These are phyloP conservation scores for Sebastes dallii DNA, from an alignment of 2,797 vertebrate species.

Conservation along the genomic window DNA sequence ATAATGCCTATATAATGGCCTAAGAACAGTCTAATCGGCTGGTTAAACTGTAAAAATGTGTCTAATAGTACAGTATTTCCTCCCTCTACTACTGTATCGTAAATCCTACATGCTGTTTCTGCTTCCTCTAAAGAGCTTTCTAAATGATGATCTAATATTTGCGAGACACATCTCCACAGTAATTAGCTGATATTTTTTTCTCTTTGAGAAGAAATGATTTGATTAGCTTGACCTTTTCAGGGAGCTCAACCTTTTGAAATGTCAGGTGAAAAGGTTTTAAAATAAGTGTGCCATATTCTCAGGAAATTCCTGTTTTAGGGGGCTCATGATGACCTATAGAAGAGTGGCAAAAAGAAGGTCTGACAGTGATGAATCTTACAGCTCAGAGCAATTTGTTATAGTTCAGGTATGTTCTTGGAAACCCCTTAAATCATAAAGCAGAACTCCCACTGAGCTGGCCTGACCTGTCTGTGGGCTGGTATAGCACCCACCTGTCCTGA, in stretches of 20 bases:
- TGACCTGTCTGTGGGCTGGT: conserved; percentile 26
- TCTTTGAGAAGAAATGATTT: conserved; percentile 71
- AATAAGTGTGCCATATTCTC: conserved; percentile 71
- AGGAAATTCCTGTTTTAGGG: conserved; percentile 64
- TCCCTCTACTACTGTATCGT: background rate
- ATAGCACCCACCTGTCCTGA: conserved; percentile 10
- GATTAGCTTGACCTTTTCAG: conserved; percentile 80
- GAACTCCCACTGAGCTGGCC: conserved; percentile 23
- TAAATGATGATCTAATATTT: conserved; percentile 59
- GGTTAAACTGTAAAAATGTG: background rate
- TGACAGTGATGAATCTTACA: conserved; percentile 75
- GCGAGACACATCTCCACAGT: conserved; percentile 44
- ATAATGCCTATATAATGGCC: too few species aligned
- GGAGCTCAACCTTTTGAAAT: conserved; percentile 83
- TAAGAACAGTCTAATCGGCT: too few species aligned
- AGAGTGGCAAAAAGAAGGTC: conserved; percentile 43
- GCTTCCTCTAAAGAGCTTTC: conserved; percentile 20
- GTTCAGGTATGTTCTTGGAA: conserved; percentile 50
- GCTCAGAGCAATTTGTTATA: conserved; percentile 64
- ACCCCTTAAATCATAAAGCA: conserved; percentile 43
- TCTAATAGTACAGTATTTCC: background rate
- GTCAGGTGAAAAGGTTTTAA: conserved; percentile 75
- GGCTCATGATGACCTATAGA: conserved; percentile 70
- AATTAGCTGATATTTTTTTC: conserved; percentile 62
- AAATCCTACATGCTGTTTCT: background rate